Evolutionary conservation across 1,140 invertebrate genomes (phyloP).

Genomic region (Drosophila chauvacae): DNA sequence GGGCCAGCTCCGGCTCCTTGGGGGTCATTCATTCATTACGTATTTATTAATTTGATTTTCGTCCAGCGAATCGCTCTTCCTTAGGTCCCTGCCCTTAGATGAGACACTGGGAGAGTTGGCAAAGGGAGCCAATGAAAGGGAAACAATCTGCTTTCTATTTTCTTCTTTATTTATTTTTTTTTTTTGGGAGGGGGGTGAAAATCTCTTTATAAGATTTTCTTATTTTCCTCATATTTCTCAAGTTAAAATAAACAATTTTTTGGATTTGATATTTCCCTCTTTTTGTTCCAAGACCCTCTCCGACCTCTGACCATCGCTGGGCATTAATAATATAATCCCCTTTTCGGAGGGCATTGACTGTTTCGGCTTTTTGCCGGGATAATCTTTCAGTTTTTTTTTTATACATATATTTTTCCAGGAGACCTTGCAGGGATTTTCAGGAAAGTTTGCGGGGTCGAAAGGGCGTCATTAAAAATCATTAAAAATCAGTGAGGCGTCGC

Average conservation of each 20-base stretch:
- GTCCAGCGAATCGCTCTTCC: neutral
- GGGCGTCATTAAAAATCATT: conserved; percentile 73
- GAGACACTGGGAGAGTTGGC: neutral
- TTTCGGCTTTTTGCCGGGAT: conserved; percentile 16
- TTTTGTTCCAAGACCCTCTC: neutral
- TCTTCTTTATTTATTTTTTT: neutral
- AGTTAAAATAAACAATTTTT: neutral
- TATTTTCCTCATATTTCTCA: neutral
- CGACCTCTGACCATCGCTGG: neutral
- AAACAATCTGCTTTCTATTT: neutral
- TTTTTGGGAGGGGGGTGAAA: neutral
- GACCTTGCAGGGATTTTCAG: conserved; percentile 8
- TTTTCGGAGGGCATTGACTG: conserved; percentile 2
- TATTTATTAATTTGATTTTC: conserved; percentile 70
- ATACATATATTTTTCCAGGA: neutral
- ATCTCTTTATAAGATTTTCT: neutral
- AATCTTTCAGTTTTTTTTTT: conserved; percentile 1
- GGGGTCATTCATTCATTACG: conserved; percentile 38
- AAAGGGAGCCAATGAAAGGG: conserved; percentile 1
- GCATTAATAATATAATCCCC: conserved; percentile 9
- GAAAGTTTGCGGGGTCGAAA: conserved; percentile 17
- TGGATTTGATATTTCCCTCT: neutral
- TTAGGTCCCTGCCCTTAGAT: neutral
- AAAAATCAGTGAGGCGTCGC: conserved; percentile 65
- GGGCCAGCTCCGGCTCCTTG: neutral